Evolutionary conservation across 2,113 vertebrate species (phyloP), one percentile per base, ranked within the genome.

Genomic region (Empidonax traillii): DNA sequence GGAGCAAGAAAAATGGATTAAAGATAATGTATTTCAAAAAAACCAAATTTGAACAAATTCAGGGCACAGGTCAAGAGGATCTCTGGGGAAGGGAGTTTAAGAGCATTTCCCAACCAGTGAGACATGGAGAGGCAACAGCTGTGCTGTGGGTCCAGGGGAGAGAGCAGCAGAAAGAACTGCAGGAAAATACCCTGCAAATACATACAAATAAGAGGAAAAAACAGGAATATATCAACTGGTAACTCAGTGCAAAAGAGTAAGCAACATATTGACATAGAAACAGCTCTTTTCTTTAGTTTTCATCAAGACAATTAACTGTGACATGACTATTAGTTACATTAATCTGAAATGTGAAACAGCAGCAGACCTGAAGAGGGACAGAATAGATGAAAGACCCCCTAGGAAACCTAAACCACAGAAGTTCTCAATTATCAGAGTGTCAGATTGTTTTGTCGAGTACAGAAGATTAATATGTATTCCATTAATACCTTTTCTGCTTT

Each of bases 61-160:
- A 95, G 96, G 94, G 95, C 93, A 95, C 77, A 95, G 96, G 96
- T 97, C 96, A 97, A 97, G 95, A 97, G 84, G 80, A 92, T 95
- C 96, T 93, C 96, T 91, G 41, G 95, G 96, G 96, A 97, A 94
- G 84, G 52, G 93, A 95, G 91, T 95, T 94, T 94, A 95, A 96
- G 89, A 97, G 84, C 86, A 91, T 96, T 97, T 97, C 95, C 95
- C 96, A 97, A 97, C 89, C 69, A 97, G 73, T 78, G 80, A 96
- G 94, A 96, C 86, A 96, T 49, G 35, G 93, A 95, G 89, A 97
- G 91, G 35, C 93, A 96, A 94, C 96, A 97, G 95, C 96, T 97
- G 96, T 95, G 95, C 95, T 92, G 86, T 77, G 89, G 93, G 95
- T 97, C 79, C 94, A 92, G 73, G 19, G 56, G 84, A 96, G 91